Evolutionary conservation across 2,888 invertebrate species (phyloP).

Genomic region (Herminia tarsipennalis): DNA sequence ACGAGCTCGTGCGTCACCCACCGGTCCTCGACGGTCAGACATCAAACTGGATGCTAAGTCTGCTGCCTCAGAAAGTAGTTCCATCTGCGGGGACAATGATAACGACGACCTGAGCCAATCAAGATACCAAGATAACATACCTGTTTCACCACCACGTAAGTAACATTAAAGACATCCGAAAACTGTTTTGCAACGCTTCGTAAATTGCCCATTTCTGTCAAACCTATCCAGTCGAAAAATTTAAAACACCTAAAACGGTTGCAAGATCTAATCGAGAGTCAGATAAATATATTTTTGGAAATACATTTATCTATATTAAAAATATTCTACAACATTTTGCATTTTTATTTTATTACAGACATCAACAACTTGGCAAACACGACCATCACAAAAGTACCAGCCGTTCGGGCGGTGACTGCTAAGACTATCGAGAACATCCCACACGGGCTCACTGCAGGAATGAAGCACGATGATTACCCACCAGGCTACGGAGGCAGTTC

Average conservation of each 20-base stretch:
- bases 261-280: too few species aligned
- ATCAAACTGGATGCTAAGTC: conserved; percentile 92
- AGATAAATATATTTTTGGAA: too few species aligned
- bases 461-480: conserved; percentile 89
- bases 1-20: conserved; percentile 93
- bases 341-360: conserved; percentile 51
- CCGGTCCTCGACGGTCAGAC: conserved; percentile 91
- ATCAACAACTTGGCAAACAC: conserved; percentile 86
- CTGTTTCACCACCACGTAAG: conserved; percentile 88
- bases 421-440: conserved; percentile 87
- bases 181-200: neutral
- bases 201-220: too few species aligned
- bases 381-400: conserved; percentile 87
- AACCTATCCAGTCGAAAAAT: too few species aligned
- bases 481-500: conserved; percentile 90
- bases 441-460: conserved; percentile 86
- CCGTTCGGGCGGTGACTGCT: conserved; percentile 87
- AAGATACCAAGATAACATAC: conserved; percentile 80
- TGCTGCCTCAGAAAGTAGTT: conserved; percentile 90
- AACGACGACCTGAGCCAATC: conserved; percentile 93
- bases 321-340: neutral
- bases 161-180: conserved; percentile 22
- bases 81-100: conserved; percentile 92
- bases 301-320: neutral
- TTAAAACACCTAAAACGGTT: too few species aligned